Base-by-base conservation (phyloP, 1,140 invertebrate genomes). In the Zeugodacus cucurbitae region DNA sequence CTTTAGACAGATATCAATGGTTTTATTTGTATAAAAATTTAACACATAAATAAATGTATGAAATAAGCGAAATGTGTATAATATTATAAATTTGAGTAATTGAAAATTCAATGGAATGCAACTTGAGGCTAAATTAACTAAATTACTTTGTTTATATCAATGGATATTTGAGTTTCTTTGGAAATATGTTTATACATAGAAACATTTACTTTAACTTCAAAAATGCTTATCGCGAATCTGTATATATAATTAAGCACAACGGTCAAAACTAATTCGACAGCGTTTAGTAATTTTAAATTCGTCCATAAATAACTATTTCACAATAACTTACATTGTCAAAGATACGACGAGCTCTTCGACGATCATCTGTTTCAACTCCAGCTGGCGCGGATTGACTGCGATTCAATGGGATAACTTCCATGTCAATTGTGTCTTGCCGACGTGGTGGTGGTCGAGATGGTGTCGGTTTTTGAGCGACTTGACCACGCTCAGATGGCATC, bases 381-480 rank as follows among this genome's bases (percentile, higher is more conserved):
- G 74, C 20, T 37, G 89, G 89, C 54, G 67, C 87, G 37, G 89
- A 41, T 64, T 88, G 89, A 8, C 86, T 58, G 54, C 90, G 91
- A 62, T 93, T 92, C 1, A 93, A 88, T 0, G 92, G 92, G 86
- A 92, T 92, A 82, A 91, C 91, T 70, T 93, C 92, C 91, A 93
- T 91, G 58, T 93, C 92, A 7, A 93, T 90, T 54, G 91, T 92
- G 82, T 92, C 91, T 89, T 93, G 92, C 0, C 92, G 91, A 89
- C 91, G 74, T 17, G 91, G 91, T 26, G 89, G 91, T 20, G 91
- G 91, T 2, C 89, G 89, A 41, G 74, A 82, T 10, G 74, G 44
- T 48, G 37, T 44, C 10, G 74, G 74, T 26, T 82, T 82, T 82
- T 82, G 74, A 2, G 4, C 3, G 2, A 89, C 17, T 20, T 90